Evolutionary conservation across 1,140 invertebrate genomes (phyloP).

Genomic region (Ips nitidus): DNA sequence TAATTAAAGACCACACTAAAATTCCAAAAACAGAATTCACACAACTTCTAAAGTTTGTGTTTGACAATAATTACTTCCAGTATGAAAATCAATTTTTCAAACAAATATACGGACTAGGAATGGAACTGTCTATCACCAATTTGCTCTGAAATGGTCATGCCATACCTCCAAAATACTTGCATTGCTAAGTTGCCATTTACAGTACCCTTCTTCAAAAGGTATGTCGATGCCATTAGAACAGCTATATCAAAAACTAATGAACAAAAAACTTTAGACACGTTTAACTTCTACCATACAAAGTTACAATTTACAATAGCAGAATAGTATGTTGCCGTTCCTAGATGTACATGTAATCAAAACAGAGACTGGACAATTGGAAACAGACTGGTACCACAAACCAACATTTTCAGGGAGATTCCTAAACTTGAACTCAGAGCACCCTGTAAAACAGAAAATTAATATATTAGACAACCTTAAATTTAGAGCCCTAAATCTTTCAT

Average conservation of each 20-base stretch:
- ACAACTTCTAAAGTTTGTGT: conserved; percentile 4
- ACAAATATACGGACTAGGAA: conserved; percentile 9
- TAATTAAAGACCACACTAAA: background rate
- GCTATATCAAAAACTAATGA: background rate
- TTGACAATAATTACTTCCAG: conserved; percentile 13
- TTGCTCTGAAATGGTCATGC: conserved; percentile 14
- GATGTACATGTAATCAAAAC: conserved; percentile 8
- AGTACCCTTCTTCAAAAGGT: conserved; percentile 13
- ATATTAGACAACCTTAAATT: conserved; percentile 11
- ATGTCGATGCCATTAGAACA: conserved; percentile 7
- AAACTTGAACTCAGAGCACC: conserved; percentile 11
- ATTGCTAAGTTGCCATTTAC: conserved; percentile 5
- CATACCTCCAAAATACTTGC: conserved; percentile 2
- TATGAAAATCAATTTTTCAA: conserved; percentile 14
- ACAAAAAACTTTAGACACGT: background rate
- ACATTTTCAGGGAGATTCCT: conserved; percentile 18
- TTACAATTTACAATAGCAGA: conserved; percentile 1
- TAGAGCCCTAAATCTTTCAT: conserved; percentile 10
- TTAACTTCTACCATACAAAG: background rate
- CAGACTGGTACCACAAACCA: conserved; percentile 18
- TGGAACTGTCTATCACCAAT: conserved; percentile 11
- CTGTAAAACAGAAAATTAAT: conserved; percentile 14
- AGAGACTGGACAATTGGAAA: background rate
- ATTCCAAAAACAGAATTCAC: background rate
- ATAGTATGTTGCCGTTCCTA: background rate